phyloP scores from a whole-genome alignment of 1,140 invertebrate genomes.

The Drosophila suzukii region DNA sequence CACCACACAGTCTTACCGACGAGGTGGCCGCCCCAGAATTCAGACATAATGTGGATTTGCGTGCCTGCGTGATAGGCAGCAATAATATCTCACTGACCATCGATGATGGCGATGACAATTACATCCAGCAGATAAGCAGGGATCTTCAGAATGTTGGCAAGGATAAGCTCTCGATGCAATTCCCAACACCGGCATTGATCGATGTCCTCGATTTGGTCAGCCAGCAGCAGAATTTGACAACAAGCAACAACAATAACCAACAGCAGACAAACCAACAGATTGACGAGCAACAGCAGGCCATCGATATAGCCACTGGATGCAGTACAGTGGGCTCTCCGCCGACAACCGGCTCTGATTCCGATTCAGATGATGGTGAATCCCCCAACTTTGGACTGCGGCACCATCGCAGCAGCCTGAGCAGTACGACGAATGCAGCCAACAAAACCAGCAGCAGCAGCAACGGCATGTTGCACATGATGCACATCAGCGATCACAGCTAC shows the following conservation, averaged over 20 bases:
- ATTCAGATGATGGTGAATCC: slow-evolving; percentile 69
- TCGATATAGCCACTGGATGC: slow-evolving; percentile 10
- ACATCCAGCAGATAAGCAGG: slow-evolving; percentile 64
- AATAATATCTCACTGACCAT: slow-evolving; percentile 74
- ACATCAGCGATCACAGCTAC: slow-evolving; percentile 89
- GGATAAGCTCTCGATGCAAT: slow-evolving; percentile 11
- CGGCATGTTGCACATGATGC: slow-evolving; percentile 40
- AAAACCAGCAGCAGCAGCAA: slow-evolving; percentile 7
- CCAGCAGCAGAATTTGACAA: not conserved
- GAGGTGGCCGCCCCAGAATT: slow-evolving; percentile 54
- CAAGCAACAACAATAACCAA: not conserved
- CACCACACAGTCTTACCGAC: slow-evolving; percentile 59
- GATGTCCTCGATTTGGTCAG: slow-evolving; percentile 71
- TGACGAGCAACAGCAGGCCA: slow-evolving; percentile 5
- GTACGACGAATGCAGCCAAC: not conserved
- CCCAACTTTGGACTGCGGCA: slow-evolving; percentile 1
- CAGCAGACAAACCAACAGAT: slow-evolving; percentile 2
- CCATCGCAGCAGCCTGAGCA: not conserved
- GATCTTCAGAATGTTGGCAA: slow-evolving; percentile 76
- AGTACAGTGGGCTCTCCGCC: slow-evolving; percentile 45
- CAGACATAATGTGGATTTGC: slow-evolving; percentile 72
- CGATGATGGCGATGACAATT: slow-evolving; percentile 29
- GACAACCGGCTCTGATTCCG: slow-evolving; percentile 62
- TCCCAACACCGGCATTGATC: slow-evolving; percentile 23
- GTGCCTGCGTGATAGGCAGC: slow-evolving; percentile 81